phyloP scores from a whole-genome alignment of 2,797 vertebrate species.

The Todus mexicanus region DNA sequence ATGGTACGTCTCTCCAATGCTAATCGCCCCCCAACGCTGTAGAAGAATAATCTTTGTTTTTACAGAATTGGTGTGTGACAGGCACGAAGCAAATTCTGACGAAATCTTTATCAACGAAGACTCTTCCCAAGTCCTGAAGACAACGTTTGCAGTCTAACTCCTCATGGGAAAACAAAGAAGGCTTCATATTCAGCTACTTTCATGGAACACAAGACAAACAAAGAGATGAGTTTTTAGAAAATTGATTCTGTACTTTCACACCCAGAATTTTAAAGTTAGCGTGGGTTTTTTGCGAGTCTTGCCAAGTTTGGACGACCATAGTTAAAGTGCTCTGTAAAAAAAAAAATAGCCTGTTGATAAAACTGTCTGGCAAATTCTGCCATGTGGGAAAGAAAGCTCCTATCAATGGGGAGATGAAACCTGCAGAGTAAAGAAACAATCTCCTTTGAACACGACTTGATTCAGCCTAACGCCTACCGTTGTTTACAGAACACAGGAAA shows the following conservation, averaged over 20 bases:
- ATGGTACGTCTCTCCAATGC: neutral
- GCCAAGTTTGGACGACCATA: conserved; percentile 1
- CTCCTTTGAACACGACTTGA: neutral
- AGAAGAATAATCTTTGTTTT: neutral
- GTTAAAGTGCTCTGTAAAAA: neutral
- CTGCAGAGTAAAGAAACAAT: neutral
- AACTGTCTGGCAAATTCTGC: neutral
- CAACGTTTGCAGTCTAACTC: neutral
- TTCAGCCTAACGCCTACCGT: neutral
- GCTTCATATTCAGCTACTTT: conserved; percentile 25
- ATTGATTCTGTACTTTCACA: conserved; percentile 27
- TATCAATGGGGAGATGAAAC: neutral
- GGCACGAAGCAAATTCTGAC: neutral
- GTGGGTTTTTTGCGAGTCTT: no score
- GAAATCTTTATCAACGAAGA: neutral
- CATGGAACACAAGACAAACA: conserved; percentile 31
- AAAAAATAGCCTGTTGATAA: neutral
- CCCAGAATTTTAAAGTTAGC: conserved; percentile 18
- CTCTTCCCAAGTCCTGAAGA: neutral
- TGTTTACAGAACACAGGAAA: neutral
- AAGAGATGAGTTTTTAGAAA: conserved; percentile 10
- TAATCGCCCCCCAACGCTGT: neutral
- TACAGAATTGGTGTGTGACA: neutral
- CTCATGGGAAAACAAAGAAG: neutral
- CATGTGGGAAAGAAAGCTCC: neutral